A percentile compares a stretch with the other conserved stretches of the same genome.
Evolutionary conservation across 2,888 invertebrate species (phyloP).

Genomic region (Lumbricus terrestris): DNA sequence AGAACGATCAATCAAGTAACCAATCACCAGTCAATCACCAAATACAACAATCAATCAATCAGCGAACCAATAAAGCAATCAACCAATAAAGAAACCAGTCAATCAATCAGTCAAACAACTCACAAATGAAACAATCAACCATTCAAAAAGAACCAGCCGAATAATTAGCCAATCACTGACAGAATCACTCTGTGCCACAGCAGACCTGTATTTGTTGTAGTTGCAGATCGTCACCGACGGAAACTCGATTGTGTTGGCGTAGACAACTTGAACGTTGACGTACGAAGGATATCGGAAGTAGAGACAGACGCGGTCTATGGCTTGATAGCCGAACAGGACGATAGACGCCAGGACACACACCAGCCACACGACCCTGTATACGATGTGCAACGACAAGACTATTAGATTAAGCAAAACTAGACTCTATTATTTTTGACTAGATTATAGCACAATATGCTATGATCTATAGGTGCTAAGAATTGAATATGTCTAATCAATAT

Average conservation of each 20-base stretch:
- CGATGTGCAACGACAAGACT: not conserved
- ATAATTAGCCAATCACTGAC: not conserved
- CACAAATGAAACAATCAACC: not conserved
- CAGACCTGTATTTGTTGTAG: conserved; percentile 37
- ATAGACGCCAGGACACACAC: conserved; percentile 30
- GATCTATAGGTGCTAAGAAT: too few species aligned
- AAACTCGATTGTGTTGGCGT: conserved; percentile 30
- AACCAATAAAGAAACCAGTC: not conserved
- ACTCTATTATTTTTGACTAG: not conserved
- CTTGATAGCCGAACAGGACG: conserved; percentile 32
- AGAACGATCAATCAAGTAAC: not conserved
- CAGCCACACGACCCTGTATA: conserved; percentile 31
- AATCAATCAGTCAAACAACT: not conserved
- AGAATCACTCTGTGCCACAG: not conserved
- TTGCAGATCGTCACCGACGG: conserved; percentile 39
- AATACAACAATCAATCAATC: not conserved
- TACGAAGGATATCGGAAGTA: conserved; percentile 31
- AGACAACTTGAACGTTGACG: conserved; percentile 36
- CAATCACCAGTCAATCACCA: too few species aligned
- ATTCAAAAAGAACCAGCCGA: not conserved
- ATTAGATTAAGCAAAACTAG: not conserved
- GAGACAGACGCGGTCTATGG: conserved; percentile 23
- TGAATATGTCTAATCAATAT: not conserved
- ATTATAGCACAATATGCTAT: not conserved
- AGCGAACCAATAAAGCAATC: not conserved